Evolutionary conservation across 1,140 invertebrate species (phyloP), one percentile per base, ranked within the genome.

Genomic region (Drosophila bocqueti): DNA sequence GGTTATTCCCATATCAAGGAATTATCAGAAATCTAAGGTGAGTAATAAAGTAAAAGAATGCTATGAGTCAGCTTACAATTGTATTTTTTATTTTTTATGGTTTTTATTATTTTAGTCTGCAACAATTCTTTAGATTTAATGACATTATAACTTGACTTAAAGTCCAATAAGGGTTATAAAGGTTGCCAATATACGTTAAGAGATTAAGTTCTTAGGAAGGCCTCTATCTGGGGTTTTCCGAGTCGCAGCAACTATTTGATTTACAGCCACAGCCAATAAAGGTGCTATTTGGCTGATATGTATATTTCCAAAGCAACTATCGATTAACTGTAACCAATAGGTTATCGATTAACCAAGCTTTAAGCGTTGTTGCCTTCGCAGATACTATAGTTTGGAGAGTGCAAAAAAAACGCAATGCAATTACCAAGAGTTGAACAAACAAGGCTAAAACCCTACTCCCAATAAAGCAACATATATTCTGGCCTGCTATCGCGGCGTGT

Each of bases 401-500:
- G 69, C 69, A 54, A 40, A 16, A 47, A 46, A 29, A 29, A 5
- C 13, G 16, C 16, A 40, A 40, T 59, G 50, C 29, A 58, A 26
- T 31, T 46, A 24, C n/a, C 26, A 43, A 46, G 16, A 26, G 29
- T 11, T 49, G 8, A 7, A 40, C 26, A 50, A 43, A 13, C 15
- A 31, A 34, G 29, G n/a, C 29, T 21, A n/a, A 69, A 40, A 18
- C 38, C 47, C 26, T 38, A 18, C 21, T 11, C 9, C 36, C 60
- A 76, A 78, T 69, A 64, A 61, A 58, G 4, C 42, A 62, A 60
- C 65, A 71, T 59, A 69, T 71, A 73, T 59, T 60, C 58, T 16
- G 36, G 8, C n/a, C 21, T 18, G 29, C 50, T 78, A 78, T 78
- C 43, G 50, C n/a, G 16, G 13, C 57, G 49, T 60, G 43, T 77